Evolutionary conservation across 2,888 invertebrate species (phyloP).

Genomic region (Tenthredo amoena): DNA sequence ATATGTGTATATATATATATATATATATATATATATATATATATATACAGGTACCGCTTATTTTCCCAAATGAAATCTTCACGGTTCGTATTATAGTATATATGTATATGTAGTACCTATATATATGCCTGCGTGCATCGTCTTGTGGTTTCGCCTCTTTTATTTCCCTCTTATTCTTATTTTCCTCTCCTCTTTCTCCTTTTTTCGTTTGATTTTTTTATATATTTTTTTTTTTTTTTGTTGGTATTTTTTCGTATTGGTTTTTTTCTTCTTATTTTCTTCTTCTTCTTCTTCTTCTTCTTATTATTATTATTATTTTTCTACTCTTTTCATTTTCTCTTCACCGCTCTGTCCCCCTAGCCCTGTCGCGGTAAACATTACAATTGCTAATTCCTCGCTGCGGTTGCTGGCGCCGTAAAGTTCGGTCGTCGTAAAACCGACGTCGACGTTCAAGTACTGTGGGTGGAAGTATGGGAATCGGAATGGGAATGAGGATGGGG

Average conservation of each 20-base stretch:
- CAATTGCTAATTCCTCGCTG: conserved; percentile 76
- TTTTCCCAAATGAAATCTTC: conserved; percentile 50
- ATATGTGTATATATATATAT: background rate
- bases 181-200: conserved; percentile 50
- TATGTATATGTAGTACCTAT: background rate
- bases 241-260: background rate
- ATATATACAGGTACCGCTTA: conserved; percentile 14
- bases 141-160: conserved; percentile 24
- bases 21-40: background rate
- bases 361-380: conserved; percentile 65
- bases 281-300: no score
- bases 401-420: conserved; percentile 72
- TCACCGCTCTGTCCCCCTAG: conserved; percentile 46
- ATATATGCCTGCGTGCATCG: background rate
- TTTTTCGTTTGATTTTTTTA: background rate
- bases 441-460: conserved; percentile 63
- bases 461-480: conserved; percentile 10
- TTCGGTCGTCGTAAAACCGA: conserved; percentile 74
- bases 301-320: background rate
- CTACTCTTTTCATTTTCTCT: conserved; percentile 8
- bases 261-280: conserved; percentile 43
- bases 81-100: background rate
- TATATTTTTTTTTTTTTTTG: background rate
- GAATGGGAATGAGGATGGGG: background rate
- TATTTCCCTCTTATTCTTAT: conserved; percentile 25